Percentiles rank a stretch among this genome's conserved stretches.
These are phyloP conservation scores for Anthophora plumipes DNA, from an alignment of 2,888 invertebrate species.

Conservation along the genomic window DNA sequence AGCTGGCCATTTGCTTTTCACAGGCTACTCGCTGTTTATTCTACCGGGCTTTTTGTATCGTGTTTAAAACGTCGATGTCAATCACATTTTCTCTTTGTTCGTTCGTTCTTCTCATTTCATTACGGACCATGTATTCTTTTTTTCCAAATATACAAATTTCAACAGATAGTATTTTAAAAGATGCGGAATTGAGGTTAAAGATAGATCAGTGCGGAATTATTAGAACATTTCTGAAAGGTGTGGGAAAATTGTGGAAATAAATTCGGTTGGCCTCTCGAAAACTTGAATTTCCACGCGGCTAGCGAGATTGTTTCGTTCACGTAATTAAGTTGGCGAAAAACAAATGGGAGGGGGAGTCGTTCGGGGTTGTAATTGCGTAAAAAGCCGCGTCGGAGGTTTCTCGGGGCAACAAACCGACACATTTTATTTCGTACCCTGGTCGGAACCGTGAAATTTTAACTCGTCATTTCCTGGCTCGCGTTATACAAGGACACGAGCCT, in stretches of 20 bases:
- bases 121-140: no score
- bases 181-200: background rate
- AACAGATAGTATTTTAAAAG: no score
- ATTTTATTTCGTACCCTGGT: slow-evolving; percentile 33
- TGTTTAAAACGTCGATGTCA: background rate
- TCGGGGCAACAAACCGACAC: slow-evolving; percentile 44
- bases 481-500: background rate
- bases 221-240: no score
- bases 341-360: background rate
- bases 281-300: slow-evolving; percentile 7
- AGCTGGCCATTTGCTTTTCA: slow-evolving; percentile 30
- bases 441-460: slow-evolving; percentile 46
- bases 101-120: background rate
- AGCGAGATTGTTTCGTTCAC: slow-evolving; percentile 28
- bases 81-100: background rate
- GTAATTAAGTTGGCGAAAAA: slow-evolving; percentile 45
- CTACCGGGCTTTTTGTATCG: slow-evolving; percentile 14
- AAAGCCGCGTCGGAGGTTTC: slow-evolving; percentile 21
- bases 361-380: slow-evolving; percentile 36
- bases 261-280: background rate
- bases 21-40: slow-evolving; percentile 7
- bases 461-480: slow-evolving; percentile 34
- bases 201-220: background rate
- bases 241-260: background rate
- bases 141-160: no score